A percentile compares a stretch with the other conserved stretches of the same genome.
These are phyloP conservation scores for Siderastrea radians DNA, from an alignment of 92 coral and sea anemone genomes.

Conservation along the genomic window DNA sequence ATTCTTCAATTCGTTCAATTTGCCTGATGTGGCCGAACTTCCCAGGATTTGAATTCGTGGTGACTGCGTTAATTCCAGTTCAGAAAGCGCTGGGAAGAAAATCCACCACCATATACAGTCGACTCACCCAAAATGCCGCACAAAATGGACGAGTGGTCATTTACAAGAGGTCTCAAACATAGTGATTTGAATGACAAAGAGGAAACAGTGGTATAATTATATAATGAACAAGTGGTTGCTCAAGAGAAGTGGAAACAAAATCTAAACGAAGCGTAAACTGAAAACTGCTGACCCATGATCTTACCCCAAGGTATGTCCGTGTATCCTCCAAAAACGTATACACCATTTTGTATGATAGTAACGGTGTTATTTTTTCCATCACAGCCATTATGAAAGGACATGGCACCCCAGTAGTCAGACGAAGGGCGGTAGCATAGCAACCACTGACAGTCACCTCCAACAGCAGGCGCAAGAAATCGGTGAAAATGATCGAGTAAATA, in stretches of 20 bases:
- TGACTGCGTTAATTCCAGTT: no score
- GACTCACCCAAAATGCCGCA: no score
- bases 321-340: slow-evolving; percentile 14
- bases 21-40: no score
- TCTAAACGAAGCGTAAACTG: background rate
- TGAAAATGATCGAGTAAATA: background rate
- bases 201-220: no score
- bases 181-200: no score
- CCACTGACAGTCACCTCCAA: background rate
- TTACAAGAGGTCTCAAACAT: no score
- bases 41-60: no score
- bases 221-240: no score
- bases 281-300: background rate
- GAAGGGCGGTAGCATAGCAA: background rate
- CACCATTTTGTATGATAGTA: background rate
- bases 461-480: background rate
- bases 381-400: background rate
- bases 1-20: no score
- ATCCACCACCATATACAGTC: no score
- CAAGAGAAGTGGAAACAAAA: background rate
- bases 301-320: slow-evolving; percentile 26
- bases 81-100: no score
- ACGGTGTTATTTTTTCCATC: slow-evolving; percentile 1
- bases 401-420: background rate
- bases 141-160: no score